Conservation (phyloP, 35 echinoderm and acorn worm species). For the Anneissia japonica region DNA sequence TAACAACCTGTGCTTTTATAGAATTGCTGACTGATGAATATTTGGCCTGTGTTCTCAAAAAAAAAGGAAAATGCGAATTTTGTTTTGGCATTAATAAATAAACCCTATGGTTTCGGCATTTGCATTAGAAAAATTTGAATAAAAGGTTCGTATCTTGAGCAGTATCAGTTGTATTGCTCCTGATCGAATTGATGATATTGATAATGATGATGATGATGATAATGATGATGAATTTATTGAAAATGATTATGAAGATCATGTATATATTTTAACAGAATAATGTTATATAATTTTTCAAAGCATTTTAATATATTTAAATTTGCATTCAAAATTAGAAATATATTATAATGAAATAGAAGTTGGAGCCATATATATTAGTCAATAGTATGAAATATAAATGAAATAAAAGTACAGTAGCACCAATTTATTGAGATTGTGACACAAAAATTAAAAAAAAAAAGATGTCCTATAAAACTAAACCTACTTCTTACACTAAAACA, state of each 20-base stretch:
- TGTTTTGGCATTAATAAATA: neutral
- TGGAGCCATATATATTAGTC: too few relatives aligned
- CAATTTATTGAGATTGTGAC: too few relatives aligned
- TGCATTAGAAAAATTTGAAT: neutral
- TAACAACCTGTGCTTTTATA: neutral
- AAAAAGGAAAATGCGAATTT: neutral
- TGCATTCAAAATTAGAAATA: too few relatives aligned
- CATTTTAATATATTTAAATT: too few relatives aligned
- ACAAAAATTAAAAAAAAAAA: too few relatives aligned
- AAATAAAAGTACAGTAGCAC: too few relatives aligned
- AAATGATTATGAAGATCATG: neutral
- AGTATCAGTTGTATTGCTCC: neutral
- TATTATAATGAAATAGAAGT: too few relatives aligned
- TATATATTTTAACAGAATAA: neutral
- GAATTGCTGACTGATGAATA: neutral
- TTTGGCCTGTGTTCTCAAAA: neutral
- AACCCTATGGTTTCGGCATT: neutral
- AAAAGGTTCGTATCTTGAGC: neutral
- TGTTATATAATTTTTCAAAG: too few relatives aligned
- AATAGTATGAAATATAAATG: too few relatives aligned
- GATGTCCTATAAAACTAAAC: too few relatives aligned
- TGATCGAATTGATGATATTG: neutral
- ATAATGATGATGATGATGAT: conserved; percentile 17
- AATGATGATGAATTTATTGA: conserved; percentile 4
- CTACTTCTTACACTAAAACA: too few relatives aligned